phyloP scores from a whole-genome alignment of 2,797 vertebrate genomes.

The Syncerus caffer region DNA sequence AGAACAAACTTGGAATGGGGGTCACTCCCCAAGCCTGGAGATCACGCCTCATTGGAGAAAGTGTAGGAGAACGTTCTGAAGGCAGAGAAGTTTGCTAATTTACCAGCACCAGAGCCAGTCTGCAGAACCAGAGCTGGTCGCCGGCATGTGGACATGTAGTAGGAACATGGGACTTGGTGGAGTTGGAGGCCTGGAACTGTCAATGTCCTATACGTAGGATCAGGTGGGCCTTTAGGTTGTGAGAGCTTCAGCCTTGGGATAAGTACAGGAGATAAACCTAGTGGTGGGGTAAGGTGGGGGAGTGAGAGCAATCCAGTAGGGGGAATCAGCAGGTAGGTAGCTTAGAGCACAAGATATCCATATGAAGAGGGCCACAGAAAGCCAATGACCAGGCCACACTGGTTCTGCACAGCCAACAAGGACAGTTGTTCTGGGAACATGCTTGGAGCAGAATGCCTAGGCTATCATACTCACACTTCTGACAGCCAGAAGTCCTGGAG shows the following conservation, averaged over 20 bases:
- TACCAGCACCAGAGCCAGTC: too few species aligned
- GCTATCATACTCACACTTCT: neutral
- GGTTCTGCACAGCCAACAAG: neutral
- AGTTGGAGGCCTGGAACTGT: neutral
- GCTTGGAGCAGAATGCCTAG: neutral
- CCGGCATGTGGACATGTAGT: neutral
- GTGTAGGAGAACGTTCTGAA: too few species aligned
- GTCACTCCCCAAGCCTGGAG: too few species aligned
- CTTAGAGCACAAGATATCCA: neutral
- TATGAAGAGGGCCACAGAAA: neutral
- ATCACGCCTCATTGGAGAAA: too few species aligned
- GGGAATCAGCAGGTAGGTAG: neutral
- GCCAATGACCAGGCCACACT: neutral
- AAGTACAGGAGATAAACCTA: neutral
- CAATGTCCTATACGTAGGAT: neutral
- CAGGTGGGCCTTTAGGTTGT: neutral
- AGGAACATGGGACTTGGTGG: neutral
- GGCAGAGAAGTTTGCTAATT: too few species aligned
- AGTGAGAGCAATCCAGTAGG: neutral
- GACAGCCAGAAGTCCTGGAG: neutral
- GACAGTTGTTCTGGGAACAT: neutral
- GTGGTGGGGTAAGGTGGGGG: neutral
- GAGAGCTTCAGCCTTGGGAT: neutral
- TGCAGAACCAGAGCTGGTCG: neutral
- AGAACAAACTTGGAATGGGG: too few species aligned